Evolutionary conservation across 2,797 vertebrate genomes (phyloP), one percentile per base, ranked within the genome.

Genomic region (Fratercula arctica): DNA sequence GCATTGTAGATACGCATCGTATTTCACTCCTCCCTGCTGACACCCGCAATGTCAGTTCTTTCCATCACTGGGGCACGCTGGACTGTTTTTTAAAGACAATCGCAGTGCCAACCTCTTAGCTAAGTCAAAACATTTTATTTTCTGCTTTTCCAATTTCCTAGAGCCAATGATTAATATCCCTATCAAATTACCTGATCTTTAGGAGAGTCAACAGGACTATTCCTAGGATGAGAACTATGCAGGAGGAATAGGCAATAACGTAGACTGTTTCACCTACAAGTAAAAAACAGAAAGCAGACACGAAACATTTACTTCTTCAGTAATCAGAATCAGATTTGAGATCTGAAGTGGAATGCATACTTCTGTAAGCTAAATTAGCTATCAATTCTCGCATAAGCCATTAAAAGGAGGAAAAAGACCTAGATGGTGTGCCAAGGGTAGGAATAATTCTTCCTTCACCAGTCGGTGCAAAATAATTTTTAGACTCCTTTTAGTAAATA

Each of bases 101-200:
- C 11, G 2, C 54, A 76, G 59, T 91, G 59, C 76, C 87, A 83
- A 75, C 72, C 80, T 89, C 85, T 87, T 48, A 90, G 67, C 72
- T 74, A 89, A 87, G 72, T 56, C 28, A 89, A 94, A 96, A 48
- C 26, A 5, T 85, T 94, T 92, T 51, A 81, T 94, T 45, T 78
- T 95, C 75, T 93, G 84, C 33, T 95, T 94, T 93, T 89, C 23
- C 35, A 70, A 1, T 96, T 95, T 94, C 69, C 94, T 76, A 84
- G 76, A 78, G 78, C 31, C 61, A 35, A 18, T 94, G 87, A 96
- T 94, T 96, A 91, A 93, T 95, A 89, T 60, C 29, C 35, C 63
- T 94, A 43, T 85, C 69, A 90, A 78, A 66, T 98, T 98, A 99
- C 99, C 99, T 98, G 87, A 98, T 97, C 94, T 98, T 99, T 87